These are phyloP conservation scores for Drosophila tsacasi DNA, from an alignment of 1,140 invertebrate genomes.

Conservation along the genomic window DNA sequence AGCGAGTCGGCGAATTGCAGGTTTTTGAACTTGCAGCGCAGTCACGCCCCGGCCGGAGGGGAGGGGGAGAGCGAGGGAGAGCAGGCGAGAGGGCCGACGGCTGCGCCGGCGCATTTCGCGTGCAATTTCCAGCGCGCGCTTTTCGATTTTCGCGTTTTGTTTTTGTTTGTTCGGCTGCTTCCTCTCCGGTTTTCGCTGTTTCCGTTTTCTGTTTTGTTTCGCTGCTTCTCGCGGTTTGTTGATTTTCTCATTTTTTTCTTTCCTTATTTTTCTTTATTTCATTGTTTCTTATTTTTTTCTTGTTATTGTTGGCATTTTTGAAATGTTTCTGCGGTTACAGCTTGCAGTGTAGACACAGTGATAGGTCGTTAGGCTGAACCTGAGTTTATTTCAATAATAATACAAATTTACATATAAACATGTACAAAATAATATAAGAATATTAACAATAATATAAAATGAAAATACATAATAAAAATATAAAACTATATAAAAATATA, in stretches of 20 bases:
- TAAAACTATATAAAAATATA: no score
- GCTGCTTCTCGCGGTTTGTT: constrained; percentile 32
- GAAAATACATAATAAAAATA: no score
- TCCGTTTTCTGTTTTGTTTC: constrained; percentile 43
- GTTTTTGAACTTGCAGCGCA: constrained; percentile 77
- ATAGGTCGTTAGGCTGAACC: not conserved
- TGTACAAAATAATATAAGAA: not conserved
- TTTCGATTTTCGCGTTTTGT: constrained; percentile 33
- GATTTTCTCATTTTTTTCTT: constrained; percentile 24
- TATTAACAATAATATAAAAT: not conserved
- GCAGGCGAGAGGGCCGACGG: not conserved
- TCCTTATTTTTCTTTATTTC: constrained; percentile 14
- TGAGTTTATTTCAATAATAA: not conserved
- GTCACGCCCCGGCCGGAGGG: constrained; percentile 4
- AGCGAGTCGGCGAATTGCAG: constrained; percentile 40
- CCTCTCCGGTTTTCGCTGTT: constrained; percentile 25
- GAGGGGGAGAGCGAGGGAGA: constrained; percentile 10
- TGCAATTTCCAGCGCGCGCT: constrained; percentile 56
- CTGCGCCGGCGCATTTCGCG: constrained; percentile 67
- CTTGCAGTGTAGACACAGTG: constrained; percentile 22
- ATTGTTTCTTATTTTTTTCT: constrained; percentile 8
- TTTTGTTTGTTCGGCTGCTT: constrained; percentile 40
- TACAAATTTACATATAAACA: not conserved
- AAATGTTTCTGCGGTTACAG: constrained; percentile 64
- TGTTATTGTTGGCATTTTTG: constrained; percentile 51